These are phyloP conservation scores for Rhingia campestris DNA, from an alignment of 2,888 invertebrate species.

Conservation along the genomic window DNA sequence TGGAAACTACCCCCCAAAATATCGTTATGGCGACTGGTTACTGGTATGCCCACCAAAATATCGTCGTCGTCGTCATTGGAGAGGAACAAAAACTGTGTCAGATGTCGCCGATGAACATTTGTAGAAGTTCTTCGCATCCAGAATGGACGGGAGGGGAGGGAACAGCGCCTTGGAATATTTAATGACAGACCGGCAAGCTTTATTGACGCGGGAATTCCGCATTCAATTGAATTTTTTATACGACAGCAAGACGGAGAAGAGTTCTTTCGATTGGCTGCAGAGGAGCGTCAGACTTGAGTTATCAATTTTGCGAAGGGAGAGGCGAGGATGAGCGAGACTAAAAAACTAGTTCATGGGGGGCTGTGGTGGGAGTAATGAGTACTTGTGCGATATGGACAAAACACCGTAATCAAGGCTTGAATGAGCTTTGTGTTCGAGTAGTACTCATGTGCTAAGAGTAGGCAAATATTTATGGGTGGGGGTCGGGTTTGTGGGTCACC, in stretches of 20 bases:
- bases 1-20: slow-evolving; percentile 1
- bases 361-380: no score
- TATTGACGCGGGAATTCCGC: slow-evolving; percentile 25
- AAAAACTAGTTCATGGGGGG: no score
- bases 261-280: not conserved
- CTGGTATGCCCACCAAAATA: not conserved
- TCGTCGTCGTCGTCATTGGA: not conserved
- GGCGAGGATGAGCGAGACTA: no score
- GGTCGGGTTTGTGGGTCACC: no score
- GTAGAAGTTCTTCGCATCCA: slow-evolving; percentile 26
- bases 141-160: not conserved
- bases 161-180: slow-evolving; percentile 38
- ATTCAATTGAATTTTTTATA: slow-evolving; percentile 26
- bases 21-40: slow-evolving; percentile 10
- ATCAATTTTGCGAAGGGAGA: not conserved
- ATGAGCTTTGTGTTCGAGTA: no score
- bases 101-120: slow-evolving; percentile 49
- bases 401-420: no score
- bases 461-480: no score
- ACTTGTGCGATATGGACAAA: no score
- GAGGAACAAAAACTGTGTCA: slow-evolving; percentile 51
- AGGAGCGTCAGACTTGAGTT: no score
- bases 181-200: slow-evolving; percentile 33
- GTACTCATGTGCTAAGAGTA: no score
- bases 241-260: not conserved